These are phyloP conservation scores for Caenorhabditis sp. DNA, from an alignment of 2,888 invertebrate species.

Conservation along the genomic window DNA sequence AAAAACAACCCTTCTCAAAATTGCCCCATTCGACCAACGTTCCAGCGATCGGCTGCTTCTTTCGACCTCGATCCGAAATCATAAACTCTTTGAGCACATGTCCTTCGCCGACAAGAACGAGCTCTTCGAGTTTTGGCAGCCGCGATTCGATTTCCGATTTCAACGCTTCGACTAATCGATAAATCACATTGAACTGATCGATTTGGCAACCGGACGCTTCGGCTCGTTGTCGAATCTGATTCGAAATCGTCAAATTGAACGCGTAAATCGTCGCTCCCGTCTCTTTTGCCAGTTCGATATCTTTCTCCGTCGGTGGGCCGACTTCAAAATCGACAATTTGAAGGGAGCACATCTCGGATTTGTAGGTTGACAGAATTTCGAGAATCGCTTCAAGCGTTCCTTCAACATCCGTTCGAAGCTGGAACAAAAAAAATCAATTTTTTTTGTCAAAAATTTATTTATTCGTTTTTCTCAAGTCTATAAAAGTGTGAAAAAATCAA, in stretches of 20 bases:
- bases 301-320: slow-evolving; percentile 84
- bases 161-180: slow-evolving; percentile 85
- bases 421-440: too few relatives aligned
- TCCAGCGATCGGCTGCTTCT: slow-evolving; percentile 75
- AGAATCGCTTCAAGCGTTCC: slow-evolving; percentile 94
- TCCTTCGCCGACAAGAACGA: slow-evolving; percentile 80
- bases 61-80: slow-evolving; percentile 78
- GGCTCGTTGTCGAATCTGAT: slow-evolving; percentile 73
- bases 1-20: slow-evolving; percentile 56
- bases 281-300: slow-evolving; percentile 81
- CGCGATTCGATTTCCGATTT: slow-evolving; percentile 80
- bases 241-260: slow-evolving; percentile 80
- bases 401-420: slow-evolving; percentile 82
- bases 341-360: slow-evolving; percentile 77
- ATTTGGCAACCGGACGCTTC: slow-evolving; percentile 76
- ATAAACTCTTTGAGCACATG: slow-evolving; percentile 75
- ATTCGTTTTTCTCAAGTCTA: too few relatives aligned
- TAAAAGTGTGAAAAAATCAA: too few relatives aligned
- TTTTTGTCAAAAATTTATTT: too few relatives aligned
- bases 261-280: slow-evolving; percentile 81
- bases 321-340: slow-evolving; percentile 89
- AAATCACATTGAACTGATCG: slow-evolving; percentile 86
- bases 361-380: slow-evolving; percentile 86
- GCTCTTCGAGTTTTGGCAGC: slow-evolving; percentile 80
- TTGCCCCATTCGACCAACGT: slow-evolving; percentile 65